phyloP scores from a whole-genome alignment of 1,140 invertebrate species.

The Zaprionus kolodkinae region DNA sequence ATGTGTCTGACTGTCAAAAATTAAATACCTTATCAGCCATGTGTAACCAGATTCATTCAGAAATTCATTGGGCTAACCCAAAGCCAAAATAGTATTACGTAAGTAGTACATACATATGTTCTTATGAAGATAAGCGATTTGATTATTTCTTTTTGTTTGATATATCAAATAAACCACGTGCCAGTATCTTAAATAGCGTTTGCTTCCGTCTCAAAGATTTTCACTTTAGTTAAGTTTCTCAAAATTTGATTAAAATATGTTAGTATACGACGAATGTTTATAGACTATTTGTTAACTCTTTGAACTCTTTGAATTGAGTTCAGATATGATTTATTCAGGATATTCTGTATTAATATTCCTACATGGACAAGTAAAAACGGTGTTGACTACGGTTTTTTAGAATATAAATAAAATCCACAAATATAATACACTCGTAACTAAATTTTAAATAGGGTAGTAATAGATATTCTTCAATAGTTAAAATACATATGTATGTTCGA shows the following conservation, averaged over 20 bases:
- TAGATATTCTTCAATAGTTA: no score
- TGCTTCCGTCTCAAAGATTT: not conserved
- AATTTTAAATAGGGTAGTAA: no score
- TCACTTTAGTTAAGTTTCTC: not conserved
- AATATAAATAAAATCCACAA: no score
- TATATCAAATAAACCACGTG: not conserved
- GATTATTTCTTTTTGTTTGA: not conserved
- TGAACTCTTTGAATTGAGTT: no score
- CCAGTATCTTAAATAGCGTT: not conserved
- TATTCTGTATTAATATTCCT: no score
- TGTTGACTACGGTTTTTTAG: no score
- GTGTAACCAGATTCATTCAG: constrained; percentile 10
- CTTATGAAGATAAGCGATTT: not conserved
- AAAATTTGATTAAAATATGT: not conserved
- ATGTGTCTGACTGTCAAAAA: not conserved
- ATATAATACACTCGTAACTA: no score
- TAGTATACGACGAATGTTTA: no score
- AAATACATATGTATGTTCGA: no score
- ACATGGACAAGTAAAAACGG: no score
- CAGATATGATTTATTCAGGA: no score
- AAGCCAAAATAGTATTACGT: not conserved
- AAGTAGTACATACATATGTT: not conserved
- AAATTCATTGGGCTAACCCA: not conserved
- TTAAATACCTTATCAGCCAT: not conserved
- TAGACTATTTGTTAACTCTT: no score